Conservation (phyloP, 37 sponge, comb jelly and placozoan genomes). For the Dysidea cf. avara region DNA sequence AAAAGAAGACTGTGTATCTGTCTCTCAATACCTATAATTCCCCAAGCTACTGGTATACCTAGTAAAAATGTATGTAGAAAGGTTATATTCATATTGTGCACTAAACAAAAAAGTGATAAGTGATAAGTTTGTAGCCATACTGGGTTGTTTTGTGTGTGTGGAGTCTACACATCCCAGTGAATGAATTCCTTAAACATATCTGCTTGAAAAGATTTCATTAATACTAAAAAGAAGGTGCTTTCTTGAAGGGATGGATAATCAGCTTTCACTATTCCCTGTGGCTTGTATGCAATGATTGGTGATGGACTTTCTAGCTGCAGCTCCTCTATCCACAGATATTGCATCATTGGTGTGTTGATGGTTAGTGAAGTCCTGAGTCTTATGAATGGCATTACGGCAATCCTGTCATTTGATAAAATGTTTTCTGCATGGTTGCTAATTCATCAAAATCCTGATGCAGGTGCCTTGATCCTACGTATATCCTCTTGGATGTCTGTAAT, state of each 20-base stretch:
- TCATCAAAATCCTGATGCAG: neutral
- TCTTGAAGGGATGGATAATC: neutral
- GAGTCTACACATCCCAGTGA: neutral
- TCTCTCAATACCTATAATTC: neutral
- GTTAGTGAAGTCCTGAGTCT: neutral
- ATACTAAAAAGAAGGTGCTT: conserved; percentile 10
- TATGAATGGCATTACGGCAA: conserved; percentile 1
- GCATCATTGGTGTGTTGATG: conserved; percentile 27
- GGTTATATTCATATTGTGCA: neutral
- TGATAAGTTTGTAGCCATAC: conserved; percentile 21
- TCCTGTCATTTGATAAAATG: conserved; percentile 24
- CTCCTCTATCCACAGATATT: conserved; percentile 18
- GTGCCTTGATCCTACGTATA: too few relatives aligned
- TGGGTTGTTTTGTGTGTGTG: conserved; percentile 22
- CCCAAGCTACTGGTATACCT: conserved; percentile 17
- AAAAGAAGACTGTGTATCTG: neutral
- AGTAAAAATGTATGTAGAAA: neutral
- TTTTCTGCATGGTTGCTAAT: conserved; percentile 1
- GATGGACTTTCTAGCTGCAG: neutral
- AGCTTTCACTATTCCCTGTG: conserved; percentile 1
- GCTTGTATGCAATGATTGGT: conserved; percentile 16
- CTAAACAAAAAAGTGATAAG: neutral
- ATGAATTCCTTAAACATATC: conserved; percentile 1
- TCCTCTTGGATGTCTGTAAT: too few relatives aligned
- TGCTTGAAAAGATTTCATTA: conserved; percentile 17